Percentiles rank a stretch among this genome's conserved stretches.
Evolutionary conservation across 2,888 invertebrate species (phyloP).

Genomic region (Rhamnusium bicolor): DNA sequence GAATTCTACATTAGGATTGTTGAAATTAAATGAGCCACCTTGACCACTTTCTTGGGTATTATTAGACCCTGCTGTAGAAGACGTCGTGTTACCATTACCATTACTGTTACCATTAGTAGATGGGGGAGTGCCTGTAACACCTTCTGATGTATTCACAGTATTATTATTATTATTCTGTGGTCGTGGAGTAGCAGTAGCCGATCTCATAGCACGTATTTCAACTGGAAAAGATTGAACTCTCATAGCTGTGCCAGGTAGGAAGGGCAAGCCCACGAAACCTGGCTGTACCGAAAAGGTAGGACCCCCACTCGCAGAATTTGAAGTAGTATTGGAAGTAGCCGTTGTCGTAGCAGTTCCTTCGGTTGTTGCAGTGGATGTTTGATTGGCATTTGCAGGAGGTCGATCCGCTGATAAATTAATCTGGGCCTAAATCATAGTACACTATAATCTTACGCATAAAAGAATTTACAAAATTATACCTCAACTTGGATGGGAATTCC

Average conservation of each 20-base stretch:
- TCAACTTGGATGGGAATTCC: slow-evolving; percentile 79
- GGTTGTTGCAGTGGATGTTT: slow-evolving; percentile 48
- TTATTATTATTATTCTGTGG: slow-evolving; percentile 47
- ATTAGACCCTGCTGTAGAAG: slow-evolving; percentile 3
- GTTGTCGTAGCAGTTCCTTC: slow-evolving; percentile 40
- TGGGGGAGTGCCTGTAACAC: slow-evolving; percentile 40
- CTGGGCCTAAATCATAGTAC: slow-evolving; percentile 58
- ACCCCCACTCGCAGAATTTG: slow-evolving; percentile 30
- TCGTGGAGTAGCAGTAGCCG: slow-evolving; percentile 37
- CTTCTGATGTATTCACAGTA: slow-evolving; percentile 36
- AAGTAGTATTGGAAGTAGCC: slow-evolving; percentile 1
- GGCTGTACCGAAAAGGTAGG: slow-evolving; percentile 46
- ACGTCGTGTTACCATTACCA: slow-evolving; percentile 21
- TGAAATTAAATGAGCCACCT: slow-evolving; percentile 54
- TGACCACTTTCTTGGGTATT: slow-evolving; percentile 26
- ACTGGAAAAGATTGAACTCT: slow-evolving; percentile 66
- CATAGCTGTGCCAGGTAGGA: slow-evolving; percentile 61
- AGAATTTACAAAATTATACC: slow-evolving; percentile 58
- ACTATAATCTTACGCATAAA: slow-evolving; percentile 2
- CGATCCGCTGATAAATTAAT: slow-evolving; percentile 62
- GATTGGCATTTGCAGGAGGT: slow-evolving; percentile 50
- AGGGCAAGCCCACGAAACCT: slow-evolving; percentile 57
- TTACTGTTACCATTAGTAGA: slow-evolving; percentile 38
- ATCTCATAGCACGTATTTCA: slow-evolving; percentile 61
- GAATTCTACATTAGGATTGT: slow-evolving; percentile 73